Percentiles rank a stretch among this genome's conserved stretches.
Conservation (phyloP, 2,888 invertebrate genomes). For the Cacoxenus indagator region DNA sequence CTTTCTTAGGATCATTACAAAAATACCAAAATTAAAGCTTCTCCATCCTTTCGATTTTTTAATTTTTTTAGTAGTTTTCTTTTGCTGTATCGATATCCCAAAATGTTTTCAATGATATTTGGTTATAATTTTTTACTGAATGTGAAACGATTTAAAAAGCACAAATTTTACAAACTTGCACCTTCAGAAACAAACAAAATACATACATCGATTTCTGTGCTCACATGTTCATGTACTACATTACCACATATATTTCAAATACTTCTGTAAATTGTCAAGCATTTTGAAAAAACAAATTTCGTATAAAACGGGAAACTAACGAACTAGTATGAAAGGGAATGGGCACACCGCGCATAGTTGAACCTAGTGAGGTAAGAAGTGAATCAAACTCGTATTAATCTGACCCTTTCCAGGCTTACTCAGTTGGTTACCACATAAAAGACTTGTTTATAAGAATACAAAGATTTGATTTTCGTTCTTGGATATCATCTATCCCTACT, state of each 20-base stretch:
- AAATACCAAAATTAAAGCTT: background rate
- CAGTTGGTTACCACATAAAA: no score
- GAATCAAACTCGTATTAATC: no score
- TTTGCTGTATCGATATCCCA: conserved; percentile 1
- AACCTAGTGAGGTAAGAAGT: no score
- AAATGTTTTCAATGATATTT: conserved; percentile 38
- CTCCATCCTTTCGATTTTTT: background rate
- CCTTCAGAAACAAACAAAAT: background rate
- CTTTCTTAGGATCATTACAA: background rate
- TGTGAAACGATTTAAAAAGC: background rate
- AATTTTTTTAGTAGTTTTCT: conserved; percentile 6
- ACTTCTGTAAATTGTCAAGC: conserved; percentile 62
- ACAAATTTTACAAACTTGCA: background rate
- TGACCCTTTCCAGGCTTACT: no score
- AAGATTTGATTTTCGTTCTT: no score
- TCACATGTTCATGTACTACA: conserved; percentile 45
- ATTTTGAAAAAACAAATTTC: background rate
- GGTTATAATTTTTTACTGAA: conserved; percentile 21
- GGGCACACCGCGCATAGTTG: no score
- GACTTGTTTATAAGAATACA: no score
- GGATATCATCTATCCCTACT: no score
- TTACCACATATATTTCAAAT: conserved; percentile 44
- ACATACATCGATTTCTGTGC: conserved; percentile 65
- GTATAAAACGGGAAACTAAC: background rate
- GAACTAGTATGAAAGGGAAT: background rate